These are phyloP conservation scores for Agrilus mali DNA, from an alignment of 2,888 invertebrate genomes.

Conservation along the genomic window DNA sequence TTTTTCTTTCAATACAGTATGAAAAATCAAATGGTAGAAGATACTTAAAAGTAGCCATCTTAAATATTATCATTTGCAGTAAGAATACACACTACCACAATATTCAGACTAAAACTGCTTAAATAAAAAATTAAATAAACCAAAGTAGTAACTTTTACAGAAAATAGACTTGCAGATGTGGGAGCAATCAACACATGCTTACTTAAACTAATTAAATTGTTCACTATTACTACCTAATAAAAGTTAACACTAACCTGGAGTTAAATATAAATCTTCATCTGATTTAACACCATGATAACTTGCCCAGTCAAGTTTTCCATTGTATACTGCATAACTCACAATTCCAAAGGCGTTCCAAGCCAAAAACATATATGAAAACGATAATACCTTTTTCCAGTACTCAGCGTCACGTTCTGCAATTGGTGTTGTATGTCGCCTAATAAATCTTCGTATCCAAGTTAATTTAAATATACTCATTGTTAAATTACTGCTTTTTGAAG, in stretches of 20 bases:
- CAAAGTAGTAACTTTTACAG: no score
- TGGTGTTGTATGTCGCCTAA: constrained; percentile 37
- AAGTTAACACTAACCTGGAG: constrained; percentile 40
- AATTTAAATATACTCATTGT: constrained; percentile 34
- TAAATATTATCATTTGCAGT: no score
- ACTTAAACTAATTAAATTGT: no score
- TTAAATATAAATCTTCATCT: constrained; percentile 41
- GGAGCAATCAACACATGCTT: no score
- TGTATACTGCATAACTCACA: constrained; percentile 43
- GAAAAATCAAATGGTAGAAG: no score
- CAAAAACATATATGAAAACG: constrained; percentile 48
- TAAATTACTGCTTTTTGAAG: neutral
- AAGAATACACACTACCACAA: no score
- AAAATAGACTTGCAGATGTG: no score
- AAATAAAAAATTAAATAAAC: no score
- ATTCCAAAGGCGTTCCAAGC: constrained; percentile 63
- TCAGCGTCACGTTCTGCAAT: constrained; percentile 40
- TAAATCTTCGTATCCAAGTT: constrained; percentile 38
- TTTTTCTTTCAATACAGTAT: no score
- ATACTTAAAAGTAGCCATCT: no score
- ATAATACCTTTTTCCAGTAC: constrained; percentile 48
- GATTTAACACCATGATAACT: constrained; percentile 49
- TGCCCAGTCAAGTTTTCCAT: constrained; percentile 56
- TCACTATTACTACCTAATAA: no score
- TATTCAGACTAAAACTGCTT: no score